phyloP scores from a whole-genome alignment of 2,113 vertebrate species.

The Anolis carolinensis region DNA sequence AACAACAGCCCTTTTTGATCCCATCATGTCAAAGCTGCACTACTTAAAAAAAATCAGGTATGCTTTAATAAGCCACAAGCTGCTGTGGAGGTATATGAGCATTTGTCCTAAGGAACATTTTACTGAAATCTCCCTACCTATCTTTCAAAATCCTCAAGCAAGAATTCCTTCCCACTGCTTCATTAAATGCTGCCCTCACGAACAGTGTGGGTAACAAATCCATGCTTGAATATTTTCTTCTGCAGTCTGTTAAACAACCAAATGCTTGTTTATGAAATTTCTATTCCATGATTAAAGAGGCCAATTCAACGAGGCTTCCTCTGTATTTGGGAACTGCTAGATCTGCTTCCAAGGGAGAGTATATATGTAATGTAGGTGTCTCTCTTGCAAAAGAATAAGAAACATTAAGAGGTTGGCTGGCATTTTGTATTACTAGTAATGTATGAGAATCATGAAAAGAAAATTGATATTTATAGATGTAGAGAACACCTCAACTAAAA shows the following conservation, averaged over 20 bases:
- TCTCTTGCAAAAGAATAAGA: background rate
- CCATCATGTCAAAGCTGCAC: background rate
- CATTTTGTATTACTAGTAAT: background rate
- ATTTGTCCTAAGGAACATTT: background rate
- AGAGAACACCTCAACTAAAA: background rate
- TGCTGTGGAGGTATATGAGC: background rate
- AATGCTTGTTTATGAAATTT: background rate
- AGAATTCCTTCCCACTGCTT: background rate
- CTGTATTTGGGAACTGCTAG: background rate
- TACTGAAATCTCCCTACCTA: background rate
- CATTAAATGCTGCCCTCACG: background rate
- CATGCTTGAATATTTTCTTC: background rate
- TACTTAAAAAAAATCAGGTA: background rate
- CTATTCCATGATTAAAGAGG: too few species aligned
- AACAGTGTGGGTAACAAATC: background rate
- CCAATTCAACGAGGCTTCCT: background rate
- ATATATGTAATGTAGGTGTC: fast-evolving
- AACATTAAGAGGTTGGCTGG: fast-evolving
- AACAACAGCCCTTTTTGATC: background rate
- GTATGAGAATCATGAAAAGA: fast-evolving
- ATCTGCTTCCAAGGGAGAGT: background rate
- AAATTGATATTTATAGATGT: background rate
- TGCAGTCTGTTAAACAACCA: background rate
- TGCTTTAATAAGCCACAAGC: background rate
- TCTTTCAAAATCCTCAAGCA: background rate